phyloP scores from a whole-genome alignment of 1,140 invertebrate species.

The Aphis gossypii region DNA sequence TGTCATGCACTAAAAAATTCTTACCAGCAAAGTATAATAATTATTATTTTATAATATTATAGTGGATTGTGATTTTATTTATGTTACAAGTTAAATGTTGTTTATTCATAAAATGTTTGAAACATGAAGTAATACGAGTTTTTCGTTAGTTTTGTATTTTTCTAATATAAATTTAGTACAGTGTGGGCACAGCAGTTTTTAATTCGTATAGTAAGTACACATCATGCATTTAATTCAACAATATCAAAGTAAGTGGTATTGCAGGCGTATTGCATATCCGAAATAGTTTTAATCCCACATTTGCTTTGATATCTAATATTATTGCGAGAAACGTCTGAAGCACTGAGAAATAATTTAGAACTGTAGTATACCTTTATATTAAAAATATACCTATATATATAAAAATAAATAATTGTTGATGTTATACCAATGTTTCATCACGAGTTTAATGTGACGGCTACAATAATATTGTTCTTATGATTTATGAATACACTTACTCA shows the following conservation, averaged over 20 bases:
- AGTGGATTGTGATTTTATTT: neutral
- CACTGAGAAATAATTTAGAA: neutral
- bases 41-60: neutral
- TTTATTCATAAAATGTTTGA: neutral
- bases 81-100: neutral
- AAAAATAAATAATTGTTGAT: too few relatives aligned
- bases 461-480: neutral
- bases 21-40: neutral
- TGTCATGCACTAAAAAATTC: neutral
- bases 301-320: neutral
- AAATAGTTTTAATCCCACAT: neutral
- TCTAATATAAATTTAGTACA: neutral
- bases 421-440: too few relatives aligned
- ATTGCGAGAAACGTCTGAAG: neutral
- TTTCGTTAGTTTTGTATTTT: neutral
- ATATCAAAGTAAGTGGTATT: neutral
- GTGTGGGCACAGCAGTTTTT: neutral
- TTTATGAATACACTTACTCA: neutral
- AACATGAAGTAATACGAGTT: neutral
- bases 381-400: too few relatives aligned
- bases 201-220: neutral
- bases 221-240: neutral
- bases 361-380: neutral
- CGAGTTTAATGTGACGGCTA: neutral
- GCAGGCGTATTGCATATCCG: neutral